Evolutionary conservation across 2,888 invertebrate genomes (phyloP), one percentile per base, ranked within the genome.

Genomic region (Gasteruption jaculator): DNA sequence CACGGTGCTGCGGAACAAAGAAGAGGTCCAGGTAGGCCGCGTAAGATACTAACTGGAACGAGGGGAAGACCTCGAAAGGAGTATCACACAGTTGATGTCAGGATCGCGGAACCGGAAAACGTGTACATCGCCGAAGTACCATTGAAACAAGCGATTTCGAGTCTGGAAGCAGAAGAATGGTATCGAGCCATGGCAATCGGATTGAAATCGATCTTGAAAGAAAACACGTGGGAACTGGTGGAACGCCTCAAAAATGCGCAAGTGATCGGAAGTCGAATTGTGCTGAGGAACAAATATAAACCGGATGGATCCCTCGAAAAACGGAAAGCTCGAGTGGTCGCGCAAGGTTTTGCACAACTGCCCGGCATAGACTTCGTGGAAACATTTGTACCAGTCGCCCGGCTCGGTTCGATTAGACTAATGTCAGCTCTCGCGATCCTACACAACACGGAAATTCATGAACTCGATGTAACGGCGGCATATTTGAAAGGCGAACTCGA

Each of bases 401-500:
- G 45, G 6, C 31, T 46, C 14, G 35, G 43, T 10, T 50, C 56
- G 3, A 44, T 59, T 24, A 43, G 57, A 29, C 16, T 53, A 3
- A 10, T 57, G 19, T 32, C 50, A 22, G 50, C 54, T 4, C 21
- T 56, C 5, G 50, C 54, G 14, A 50, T 46, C 16, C 36, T 44
- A 34, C 21, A 44, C 6, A 35, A 38, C 7, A 44, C 56, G 44
- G 22, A 43, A 11, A 42, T 58, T 2, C 15, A 45, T 31, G 56
- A 61, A 12, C 38, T 54, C 20, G 56, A 58, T 27, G 43, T 59
- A 3, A 45, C 43, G 5, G 50, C 52, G 3, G 53, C 56, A 1
- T 58, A 50, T 37, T 29, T 58, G 7, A 55, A 55, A 22, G 56
- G 56, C 19, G 31, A 27, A 3, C 15, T 56, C 6, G 36, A 52